Base-by-base conservation (phyloP, 2,888 invertebrate species). In the Athripsodes cinereus region DNA sequence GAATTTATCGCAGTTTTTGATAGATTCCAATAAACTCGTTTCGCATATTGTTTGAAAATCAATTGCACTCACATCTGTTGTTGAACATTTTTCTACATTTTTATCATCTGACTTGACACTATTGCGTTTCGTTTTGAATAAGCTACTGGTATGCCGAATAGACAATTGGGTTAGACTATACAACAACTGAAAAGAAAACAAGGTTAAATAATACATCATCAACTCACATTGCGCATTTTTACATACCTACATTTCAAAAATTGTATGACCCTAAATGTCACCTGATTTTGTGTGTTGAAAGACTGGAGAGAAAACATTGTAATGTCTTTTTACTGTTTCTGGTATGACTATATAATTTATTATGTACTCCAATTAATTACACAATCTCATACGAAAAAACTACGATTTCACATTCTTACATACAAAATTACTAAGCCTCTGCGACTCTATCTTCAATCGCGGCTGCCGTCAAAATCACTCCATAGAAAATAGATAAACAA, bases 291-390 rank as follows among this genome's bases (percentile, higher is more conserved):
- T 67, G 73, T 77, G 68, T 79, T 79, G 68, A 79, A 63, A 68
- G 78, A 77, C 70, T 78, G 78, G 76, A 79, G 67, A 76, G 78
- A 78, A 72, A 79, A 78, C 78, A 79, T 79, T 75, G 76, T 78
- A 78, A 78, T 78, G 74, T 71, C 76, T 26, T 5, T 40, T 40
- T 40, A 16, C 13, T 13, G 16, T 40, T n/a, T 8, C 3, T 26
- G 10, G 26, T 8, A n/a, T 40, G 16, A 34, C 26, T 31, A 20
- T 22, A 19, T 44, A 56, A 56, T 51, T 52, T 55, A 50, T 40
- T 8, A 3, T 40, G 5, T 40, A 3, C 5, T 13, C 40, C 16
- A 13, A 3, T 40, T 8, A 40, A 40, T 40, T 8, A n/a, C 40
- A 13, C 16, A 40, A n/a, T 40, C 40, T 13, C 2, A 40, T n/a